These are phyloP conservation scores for Chironomus tepperi DNA, from an alignment of 1,140 invertebrate species.

Conservation along the genomic window DNA sequence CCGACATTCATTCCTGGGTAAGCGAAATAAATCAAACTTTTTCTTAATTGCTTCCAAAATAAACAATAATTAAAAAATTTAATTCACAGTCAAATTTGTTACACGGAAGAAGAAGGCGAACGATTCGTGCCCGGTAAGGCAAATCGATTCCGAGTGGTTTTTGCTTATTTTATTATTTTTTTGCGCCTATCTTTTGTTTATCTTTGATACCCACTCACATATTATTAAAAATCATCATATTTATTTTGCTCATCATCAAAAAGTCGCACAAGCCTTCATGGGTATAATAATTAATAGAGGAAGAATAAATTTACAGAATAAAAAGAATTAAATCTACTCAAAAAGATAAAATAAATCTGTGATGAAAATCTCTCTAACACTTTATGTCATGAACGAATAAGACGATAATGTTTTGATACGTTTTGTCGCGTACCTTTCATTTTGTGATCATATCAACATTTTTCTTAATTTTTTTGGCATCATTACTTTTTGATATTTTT, in stretches of 20 bases:
- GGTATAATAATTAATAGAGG: too few relatives aligned
- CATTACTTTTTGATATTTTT: too few relatives aligned
- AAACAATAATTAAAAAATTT: background rate
- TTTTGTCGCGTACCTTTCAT: too few relatives aligned
- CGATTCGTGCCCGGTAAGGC: slow-evolving; percentile 54
- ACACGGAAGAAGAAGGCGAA: slow-evolving; percentile 58
- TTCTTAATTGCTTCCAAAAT: background rate
- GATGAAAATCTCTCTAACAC: too few relatives aligned
- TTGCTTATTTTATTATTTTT: background rate
- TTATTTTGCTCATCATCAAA: background rate
- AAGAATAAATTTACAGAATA: too few relatives aligned
- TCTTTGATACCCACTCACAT: background rate
- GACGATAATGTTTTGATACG: too few relatives aligned
- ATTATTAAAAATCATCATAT: background rate
- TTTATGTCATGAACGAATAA: too few relatives aligned
- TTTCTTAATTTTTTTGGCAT: too few relatives aligned
- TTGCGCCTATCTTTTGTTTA: background rate
- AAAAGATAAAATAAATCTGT: too few relatives aligned
- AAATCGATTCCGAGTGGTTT: background rate
- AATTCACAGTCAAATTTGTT: slow-evolving; percentile 51
- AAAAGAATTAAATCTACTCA: too few relatives aligned
- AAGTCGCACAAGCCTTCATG: background rate
- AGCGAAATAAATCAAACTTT: background rate
- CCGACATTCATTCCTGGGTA: slow-evolving; percentile 61
- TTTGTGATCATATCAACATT: too few relatives aligned